phyloP scores from a whole-genome alignment of 2,888 invertebrate genomes.

The Sminthurides aquaticus region DNA sequence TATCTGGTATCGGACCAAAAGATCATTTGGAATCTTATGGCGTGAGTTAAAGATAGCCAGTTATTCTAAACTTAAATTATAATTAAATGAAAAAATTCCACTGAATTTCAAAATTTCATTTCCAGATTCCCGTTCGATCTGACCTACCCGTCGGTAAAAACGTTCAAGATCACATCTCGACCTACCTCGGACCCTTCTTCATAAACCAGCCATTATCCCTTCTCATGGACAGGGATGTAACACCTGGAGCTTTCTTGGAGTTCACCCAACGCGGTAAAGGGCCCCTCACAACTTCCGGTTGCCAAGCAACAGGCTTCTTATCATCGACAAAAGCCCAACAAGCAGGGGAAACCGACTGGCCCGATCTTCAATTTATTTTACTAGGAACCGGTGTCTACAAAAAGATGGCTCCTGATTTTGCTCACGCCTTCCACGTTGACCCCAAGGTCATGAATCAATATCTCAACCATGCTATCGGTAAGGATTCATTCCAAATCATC shows the following conservation, averaged over 20 bases:
- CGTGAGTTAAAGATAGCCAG: no score
- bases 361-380: conserved; percentile 41
- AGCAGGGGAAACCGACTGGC: conserved; percentile 38
- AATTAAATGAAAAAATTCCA: no score
- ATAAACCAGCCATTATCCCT: conserved; percentile 34
- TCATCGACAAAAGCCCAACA: conserved; percentile 33
- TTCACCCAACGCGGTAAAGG: conserved; percentile 39
- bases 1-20: conserved; percentile 27
- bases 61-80: neutral
- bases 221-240: conserved; percentile 31
- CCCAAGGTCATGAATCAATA: conserved; percentile 37
- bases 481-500: conserved; percentile 39
- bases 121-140: conserved; percentile 31
- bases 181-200: conserved; percentile 37
- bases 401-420: conserved; percentile 26
- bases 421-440: conserved; percentile 40
- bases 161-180: conserved; percentile 40
- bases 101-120: conserved; percentile 1
- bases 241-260: conserved; percentile 22
- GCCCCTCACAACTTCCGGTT: conserved; percentile 29
- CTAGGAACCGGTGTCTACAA: conserved; percentile 34
- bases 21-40: conserved; percentile 21
- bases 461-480: conserved; percentile 37
- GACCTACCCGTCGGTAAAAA: conserved; percentile 41
- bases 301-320: conserved; percentile 39